Evolutionary conservation across 2,888 invertebrate genomes (phyloP), one percentile per base, ranked within the genome.

Genomic region (Sphaerophoria rueppellii): DNA sequence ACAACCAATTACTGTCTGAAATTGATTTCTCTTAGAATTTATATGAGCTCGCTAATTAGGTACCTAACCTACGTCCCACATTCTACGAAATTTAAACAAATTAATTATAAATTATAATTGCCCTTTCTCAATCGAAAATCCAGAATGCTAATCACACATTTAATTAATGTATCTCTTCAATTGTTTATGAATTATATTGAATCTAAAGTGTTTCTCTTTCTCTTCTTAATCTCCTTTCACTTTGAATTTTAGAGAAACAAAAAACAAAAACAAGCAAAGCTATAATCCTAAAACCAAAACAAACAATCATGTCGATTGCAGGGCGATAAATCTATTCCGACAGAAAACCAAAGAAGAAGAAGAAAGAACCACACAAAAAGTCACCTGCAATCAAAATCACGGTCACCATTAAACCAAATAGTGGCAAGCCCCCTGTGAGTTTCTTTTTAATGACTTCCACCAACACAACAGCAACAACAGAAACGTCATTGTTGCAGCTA

Each of bases 301-400:
- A 70, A 65, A 14, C 12, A 58, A 70, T 80, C 50, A 52, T 12
- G 65, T 74, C 58, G 76, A 81, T 73, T 46, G 58, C 63, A 76
- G 58, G 60, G 73, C 76, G 52, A 77, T 85, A 76, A 80, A 9
- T 57, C 55, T n/a, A 9, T 57, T 71, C 55, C 50, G 16, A 35
- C 3, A 65, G 16, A 57, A 60, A 43, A 24, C 3, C 4, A 60
- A 71, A 76, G 72, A 73, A 83, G 58, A 61, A 43, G 43, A 43
- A 43, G 12, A 43, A 43, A 9, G 12, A 43, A 7, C 6, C 43
- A 43, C 61, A 71, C 46, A 34, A 76, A 58, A 55, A 85, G 65
- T 85, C 85, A 85, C 76, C 85, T 81, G 73, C 77, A 81, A 81
- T 73, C 63, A 81, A 85, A 67, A 63, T 85, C 63, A 69, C 55